Evolutionary conservation across 2,888 invertebrate species (phyloP), one percentile per base, ranked within the genome.

Genomic region (Heliconius ethilla): DNA sequence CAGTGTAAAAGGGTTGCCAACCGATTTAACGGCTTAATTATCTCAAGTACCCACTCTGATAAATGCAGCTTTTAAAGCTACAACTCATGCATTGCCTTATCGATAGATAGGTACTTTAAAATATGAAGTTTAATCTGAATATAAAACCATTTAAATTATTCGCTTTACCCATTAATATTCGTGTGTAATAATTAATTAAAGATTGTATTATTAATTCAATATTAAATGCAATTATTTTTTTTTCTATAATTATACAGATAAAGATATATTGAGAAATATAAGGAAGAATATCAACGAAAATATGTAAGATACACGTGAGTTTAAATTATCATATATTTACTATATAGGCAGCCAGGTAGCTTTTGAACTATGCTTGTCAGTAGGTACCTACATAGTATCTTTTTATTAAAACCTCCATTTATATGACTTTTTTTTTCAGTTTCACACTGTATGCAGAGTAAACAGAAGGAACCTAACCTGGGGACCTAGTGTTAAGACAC

Each of bases 1-100:
- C 90, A 89, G 85, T 85, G 86, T 89, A 86, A 89, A 89, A 89
- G 89, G 89, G 89, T 89, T 88, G 89, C 88, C 86, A 86, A 88
- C 87, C 88, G 87, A 90, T 90, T 90, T 92, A 92, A 93, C 92
- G 89, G 90, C 91, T 92, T 92, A 91, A 93, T 94, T 93, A 92
- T 91, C 91, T 92, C 89, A 88, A 92, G 91, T 91, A 90, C 74
- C 74, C 65, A 74, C 89, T 85, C 83, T 86, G 88, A 89, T 89
- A 87, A 86, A 85, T 84, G 85, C 82, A 84, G 85, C 86, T 87
- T 85, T 88, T 84, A 88, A 86, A 85, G 86, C 86, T 85, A 82
- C 84, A 84, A 82, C 82, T 82, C 82, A 85, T 85, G 85, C 84
- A 84, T 81, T 80, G 80, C 83, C 83, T 87, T 89, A 89, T 89